A percentile compares a stretch with the other conserved stretches of the same genome.
Evolutionary conservation across 2,113 vertebrate genomes (phyloP).

Genomic region (Takifugu bimaculatus): DNA sequence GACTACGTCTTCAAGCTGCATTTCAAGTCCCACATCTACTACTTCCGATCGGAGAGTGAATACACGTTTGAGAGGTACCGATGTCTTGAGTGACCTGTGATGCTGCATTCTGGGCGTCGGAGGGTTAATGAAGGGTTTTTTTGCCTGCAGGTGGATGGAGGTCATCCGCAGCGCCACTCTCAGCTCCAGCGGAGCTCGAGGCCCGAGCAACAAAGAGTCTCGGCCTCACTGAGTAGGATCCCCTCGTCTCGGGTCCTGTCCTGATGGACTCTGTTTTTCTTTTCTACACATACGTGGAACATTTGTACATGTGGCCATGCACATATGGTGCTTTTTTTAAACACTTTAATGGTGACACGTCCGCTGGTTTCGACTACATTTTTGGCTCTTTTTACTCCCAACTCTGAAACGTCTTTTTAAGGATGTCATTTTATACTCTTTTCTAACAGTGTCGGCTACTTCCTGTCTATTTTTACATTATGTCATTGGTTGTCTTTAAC

Average conservation of each 20-base stretch:
- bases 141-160: slow-evolving; percentile 91
- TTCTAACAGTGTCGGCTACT: slow-evolving; percentile 72
- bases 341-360: slow-evolving; percentile 75
- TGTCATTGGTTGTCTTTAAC: slow-evolving; percentile 64
- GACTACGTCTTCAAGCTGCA: slow-evolving; percentile 98
- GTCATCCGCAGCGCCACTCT: slow-evolving; percentile 95
- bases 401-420: slow-evolving; percentile 75
- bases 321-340: slow-evolving; percentile 73
- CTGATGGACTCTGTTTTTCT: slow-evolving; percentile 40
- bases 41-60: slow-evolving; percentile 96
- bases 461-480: slow-evolving; percentile 62
- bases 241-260: slow-evolving; percentile 18
- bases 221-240: slow-evolving; percentile 77
- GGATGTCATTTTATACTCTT: slow-evolving; percentile 77
- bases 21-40: slow-evolving; percentile 98
- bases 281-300: slow-evolving; percentile 65
- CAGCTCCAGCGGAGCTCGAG: slow-evolving; percentile 77
- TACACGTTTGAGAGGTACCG: slow-evolving; percentile 92
- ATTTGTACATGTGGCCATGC: slow-evolving; percentile 67
- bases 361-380: slow-evolving; percentile 77
- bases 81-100: too few species aligned
- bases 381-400: slow-evolving; percentile 75
- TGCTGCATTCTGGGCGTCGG: too few species aligned
- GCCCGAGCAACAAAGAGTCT: slow-evolving; percentile 84
- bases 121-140: background rate